A percentile compares a stretch with the other conserved stretches of the same genome.
Conservation (phyloP, 2,888 invertebrate species). For the Pterobdella sp. region DNA sequence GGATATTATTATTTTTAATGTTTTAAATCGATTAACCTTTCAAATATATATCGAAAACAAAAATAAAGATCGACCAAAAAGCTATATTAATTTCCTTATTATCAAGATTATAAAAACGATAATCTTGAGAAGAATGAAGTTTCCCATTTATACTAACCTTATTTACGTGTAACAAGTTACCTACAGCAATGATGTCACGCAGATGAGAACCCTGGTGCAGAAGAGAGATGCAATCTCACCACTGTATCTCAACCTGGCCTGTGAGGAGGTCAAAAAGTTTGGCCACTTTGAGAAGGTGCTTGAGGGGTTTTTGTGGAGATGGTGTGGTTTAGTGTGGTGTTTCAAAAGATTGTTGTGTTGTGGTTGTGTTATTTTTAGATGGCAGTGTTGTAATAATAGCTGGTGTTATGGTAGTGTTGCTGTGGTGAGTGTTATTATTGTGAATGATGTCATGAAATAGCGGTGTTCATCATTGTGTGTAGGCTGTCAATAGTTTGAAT, state of each 20-base stretch:
- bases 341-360: not conserved
- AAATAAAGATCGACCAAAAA: not conserved
- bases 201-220: conserved; percentile 49
- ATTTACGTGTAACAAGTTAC: too few species aligned
- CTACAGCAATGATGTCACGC: too few species aligned
- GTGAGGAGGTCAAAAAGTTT: conserved; percentile 51
- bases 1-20: too few species aligned
- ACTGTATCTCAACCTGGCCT: conserved; percentile 50
- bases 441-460: too few species aligned
- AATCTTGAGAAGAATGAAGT: not conserved
- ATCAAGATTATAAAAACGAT: not conserved
- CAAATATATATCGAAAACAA: not conserved
- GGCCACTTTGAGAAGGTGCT: conserved; percentile 49
- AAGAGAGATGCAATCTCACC: conserved; percentile 52
- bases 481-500: too few species aligned
- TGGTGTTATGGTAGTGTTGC: not conserved
- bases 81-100: not conserved
- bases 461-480: too few species aligned
- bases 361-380: not conserved
- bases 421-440: too few species aligned
- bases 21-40: too few species aligned
- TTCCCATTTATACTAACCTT: too few species aligned
- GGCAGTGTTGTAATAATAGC: not conserved
- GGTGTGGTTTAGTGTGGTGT: too few species aligned
- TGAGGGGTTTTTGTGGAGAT: not conserved